A percentile compares a stretch with the other conserved stretches of the same genome.
Conservation (phyloP, 2,113 vertebrate genomes). For the Mustela nigripes region DNA sequence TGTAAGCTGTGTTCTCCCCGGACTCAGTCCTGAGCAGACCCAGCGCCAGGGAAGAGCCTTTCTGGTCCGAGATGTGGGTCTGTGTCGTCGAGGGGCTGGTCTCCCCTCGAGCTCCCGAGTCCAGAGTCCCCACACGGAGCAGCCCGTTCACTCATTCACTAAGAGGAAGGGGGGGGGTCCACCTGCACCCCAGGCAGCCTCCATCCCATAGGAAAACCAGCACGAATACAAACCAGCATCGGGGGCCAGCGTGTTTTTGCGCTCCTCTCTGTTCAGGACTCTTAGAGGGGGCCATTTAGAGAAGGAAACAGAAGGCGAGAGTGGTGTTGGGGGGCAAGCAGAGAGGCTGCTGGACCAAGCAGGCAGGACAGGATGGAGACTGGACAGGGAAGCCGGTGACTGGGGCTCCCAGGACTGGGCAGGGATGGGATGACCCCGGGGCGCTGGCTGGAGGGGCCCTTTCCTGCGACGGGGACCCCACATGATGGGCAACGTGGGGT, state of each 20-base stretch:
- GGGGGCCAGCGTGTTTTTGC: not conserved
- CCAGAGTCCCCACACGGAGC: not conserved
- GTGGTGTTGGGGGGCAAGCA: too few species aligned
- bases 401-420: not conserved
- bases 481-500: too few species aligned
- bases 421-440: not conserved
- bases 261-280: too few species aligned
- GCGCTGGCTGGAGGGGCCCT: not conserved
- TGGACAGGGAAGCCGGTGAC: fast-evolving
- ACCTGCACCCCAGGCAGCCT: not conserved
- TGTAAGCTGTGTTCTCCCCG: fast-evolving
- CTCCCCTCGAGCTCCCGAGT: too few species aligned
- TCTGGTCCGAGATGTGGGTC: fast-evolving
- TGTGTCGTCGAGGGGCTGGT: too few species aligned
- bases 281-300: not conserved
- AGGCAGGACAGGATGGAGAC: not conserved
- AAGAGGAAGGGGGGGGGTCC: too few species aligned
- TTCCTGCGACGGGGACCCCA: too few species aligned
- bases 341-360: not conserved
- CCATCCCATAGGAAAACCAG: not conserved
- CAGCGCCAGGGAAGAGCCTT: not conserved
- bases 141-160: not conserved
- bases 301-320: not conserved
- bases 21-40: not conserved
- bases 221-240: fast-evolving